A percentile compares a stretch with the other conserved stretches of the same genome.
phyloP scores from a whole-genome alignment of 1,140 invertebrate species.

The Sycobia sp. region DNA sequence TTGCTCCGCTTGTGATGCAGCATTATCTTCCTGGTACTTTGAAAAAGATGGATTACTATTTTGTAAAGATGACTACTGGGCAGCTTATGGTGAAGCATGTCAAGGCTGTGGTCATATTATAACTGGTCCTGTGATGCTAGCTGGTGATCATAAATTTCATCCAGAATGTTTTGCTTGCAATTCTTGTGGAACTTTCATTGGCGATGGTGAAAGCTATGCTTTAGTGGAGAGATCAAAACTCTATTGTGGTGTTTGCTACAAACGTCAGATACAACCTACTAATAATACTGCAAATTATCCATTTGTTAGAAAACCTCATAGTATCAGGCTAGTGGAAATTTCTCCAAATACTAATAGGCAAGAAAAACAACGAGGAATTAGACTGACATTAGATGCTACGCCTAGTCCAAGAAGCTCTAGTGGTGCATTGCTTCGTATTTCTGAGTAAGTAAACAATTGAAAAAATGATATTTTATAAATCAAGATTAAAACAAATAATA shows the following conservation, averaged over 20 bases:
- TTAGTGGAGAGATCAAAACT: slow-evolving; percentile 86
- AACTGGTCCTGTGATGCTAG: slow-evolving; percentile 92
- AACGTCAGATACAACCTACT: slow-evolving; percentile 64
- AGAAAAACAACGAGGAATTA: slow-evolving; percentile 64
- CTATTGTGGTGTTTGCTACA: slow-evolving; percentile 72
- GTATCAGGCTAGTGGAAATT: slow-evolving; percentile 80
- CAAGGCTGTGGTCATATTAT: slow-evolving; percentile 87
- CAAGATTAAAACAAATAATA: slow-evolving; percentile 23
- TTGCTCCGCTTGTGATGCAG: slow-evolving; percentile 84
- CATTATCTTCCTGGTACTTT: slow-evolving; percentile 90
- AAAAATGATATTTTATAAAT: not conserved
- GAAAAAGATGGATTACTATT: slow-evolving; percentile 89
- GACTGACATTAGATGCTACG: slow-evolving; percentile 64
- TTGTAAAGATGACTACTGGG: slow-evolving; percentile 89
- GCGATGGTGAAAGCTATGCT: slow-evolving; percentile 90
- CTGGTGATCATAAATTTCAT: slow-evolving; percentile 92
- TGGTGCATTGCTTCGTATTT: slow-evolving; percentile 63
- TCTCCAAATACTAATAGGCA: slow-evolving; percentile 64
- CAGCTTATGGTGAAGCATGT: slow-evolving; percentile 85
- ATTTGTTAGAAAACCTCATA: slow-evolving; percentile 71
- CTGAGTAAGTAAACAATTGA: slow-evolving; percentile 62
- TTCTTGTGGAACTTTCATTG: slow-evolving; percentile 82
- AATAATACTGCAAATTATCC: slow-evolving; percentile 64
- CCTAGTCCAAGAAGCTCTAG: slow-evolving; percentile 59
- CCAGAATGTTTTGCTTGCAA: slow-evolving; percentile 92